Evolutionary conservation across 2,797 vertebrate genomes (phyloP).

Genomic region (Neomorphus geoffroyi): DNA sequence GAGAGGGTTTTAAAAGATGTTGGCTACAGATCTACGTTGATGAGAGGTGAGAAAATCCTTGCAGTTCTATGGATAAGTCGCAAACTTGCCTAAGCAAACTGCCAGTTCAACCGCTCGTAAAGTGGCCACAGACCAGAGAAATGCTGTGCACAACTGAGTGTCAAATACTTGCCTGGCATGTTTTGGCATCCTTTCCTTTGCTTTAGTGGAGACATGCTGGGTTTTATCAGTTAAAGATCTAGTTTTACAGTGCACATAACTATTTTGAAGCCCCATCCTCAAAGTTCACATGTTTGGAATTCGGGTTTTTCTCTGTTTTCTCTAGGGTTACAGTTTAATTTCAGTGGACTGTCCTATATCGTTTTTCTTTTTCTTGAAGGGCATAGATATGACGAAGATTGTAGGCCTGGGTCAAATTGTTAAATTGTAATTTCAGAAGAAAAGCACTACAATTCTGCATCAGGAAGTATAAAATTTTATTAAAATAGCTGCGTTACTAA

Average conservation of each 20-base stretch:
- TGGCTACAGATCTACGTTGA: constrained; percentile 3
- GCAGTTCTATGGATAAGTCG: constrained; percentile 40
- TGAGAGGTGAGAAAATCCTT: constrained; percentile 52
- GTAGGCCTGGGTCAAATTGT: neutral
- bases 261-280: neutral
- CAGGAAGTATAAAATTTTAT: neutral
- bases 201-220: neutral
- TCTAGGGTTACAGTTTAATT: neutral
- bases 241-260: neutral
- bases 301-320: neutral
- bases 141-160: neutral
- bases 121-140: neutral
- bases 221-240: constrained; percentile 18
- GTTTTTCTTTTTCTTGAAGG: neutral
- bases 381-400: neutral
- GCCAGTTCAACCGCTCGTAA: constrained; percentile 46
- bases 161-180: neutral
- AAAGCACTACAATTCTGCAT: neutral
- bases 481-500: neutral
- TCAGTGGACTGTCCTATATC: neutral
- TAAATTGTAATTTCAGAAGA: neutral
- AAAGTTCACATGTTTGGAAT: neutral
- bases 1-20: constrained; percentile 52
- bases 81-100: constrained; percentile 56
- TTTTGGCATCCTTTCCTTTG: constrained; percentile 34